Percentiles rank a stretch among this genome's conserved stretches.
phyloP scores from a whole-genome alignment of 2,888 invertebrate species.

The Drosophila neotestacea region DNA sequence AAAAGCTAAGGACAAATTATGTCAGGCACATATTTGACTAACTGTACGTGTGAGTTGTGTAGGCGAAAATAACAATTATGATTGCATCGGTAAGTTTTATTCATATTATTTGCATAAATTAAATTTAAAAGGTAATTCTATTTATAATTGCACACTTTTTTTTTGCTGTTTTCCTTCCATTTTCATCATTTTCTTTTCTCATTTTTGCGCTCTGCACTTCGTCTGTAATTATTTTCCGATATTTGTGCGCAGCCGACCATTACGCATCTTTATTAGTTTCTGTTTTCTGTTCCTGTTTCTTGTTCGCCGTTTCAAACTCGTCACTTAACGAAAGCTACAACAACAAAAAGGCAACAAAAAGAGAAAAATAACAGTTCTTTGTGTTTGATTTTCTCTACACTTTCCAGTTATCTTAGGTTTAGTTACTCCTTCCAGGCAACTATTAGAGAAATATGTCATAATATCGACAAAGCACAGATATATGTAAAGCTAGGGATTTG shows the following conservation, averaged over 20 bases:
- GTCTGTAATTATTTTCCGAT: slow-evolving; percentile 82
- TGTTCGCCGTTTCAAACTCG: slow-evolving; percentile 37
- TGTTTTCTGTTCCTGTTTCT: slow-evolving; percentile 57
- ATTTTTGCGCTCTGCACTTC: slow-evolving; percentile 29
- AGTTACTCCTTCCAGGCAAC: slow-evolving; percentile 4
- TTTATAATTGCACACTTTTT: not conserved
- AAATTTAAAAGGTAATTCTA: slow-evolving; percentile 2
- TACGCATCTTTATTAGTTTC: slow-evolving; percentile 84
- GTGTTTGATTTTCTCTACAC: slow-evolving; percentile 16
- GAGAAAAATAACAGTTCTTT: slow-evolving; percentile 18
- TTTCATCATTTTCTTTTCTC: not conserved
- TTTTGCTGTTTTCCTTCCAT: not conserved
- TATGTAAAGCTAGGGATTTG: no score
- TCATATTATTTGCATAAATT: slow-evolving; percentile 3
- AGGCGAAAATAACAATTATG: slow-evolving; percentile 5
- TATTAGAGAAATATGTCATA: no score
- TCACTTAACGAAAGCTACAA: slow-evolving; percentile 24
- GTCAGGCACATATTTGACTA: no score
- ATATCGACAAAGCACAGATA: no score
- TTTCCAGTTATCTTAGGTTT: slow-evolving; percentile 21
- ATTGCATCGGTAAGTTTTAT: slow-evolving; percentile 4
- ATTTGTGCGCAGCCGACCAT: slow-evolving; percentile 84
- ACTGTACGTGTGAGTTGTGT: slow-evolving; percentile 2
- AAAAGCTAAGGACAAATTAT: no score
- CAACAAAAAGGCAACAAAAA: not conserved